Evolutionary conservation across 35 echinoderm and acorn worm species (phyloP).

Genomic region (Ophiothrix spiculata): DNA sequence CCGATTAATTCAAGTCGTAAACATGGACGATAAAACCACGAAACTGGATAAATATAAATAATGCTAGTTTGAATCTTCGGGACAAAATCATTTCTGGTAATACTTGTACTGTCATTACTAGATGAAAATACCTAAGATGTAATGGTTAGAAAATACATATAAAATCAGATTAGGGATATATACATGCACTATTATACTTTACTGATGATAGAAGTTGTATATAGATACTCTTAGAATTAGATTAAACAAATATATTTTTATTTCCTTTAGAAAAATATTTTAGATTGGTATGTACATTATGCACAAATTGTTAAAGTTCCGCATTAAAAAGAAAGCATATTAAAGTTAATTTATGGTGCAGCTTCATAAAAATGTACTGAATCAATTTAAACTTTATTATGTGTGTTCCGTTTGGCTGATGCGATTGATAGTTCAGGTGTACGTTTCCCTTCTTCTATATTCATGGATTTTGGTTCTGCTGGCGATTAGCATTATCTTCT

Average conservation of each 20-base stretch:
- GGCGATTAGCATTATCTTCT: no score
- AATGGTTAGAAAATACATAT: not conserved
- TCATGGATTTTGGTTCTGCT: no score
- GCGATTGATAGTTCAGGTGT: no score
- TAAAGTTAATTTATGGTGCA: no score
- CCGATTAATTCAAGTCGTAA: not conserved
- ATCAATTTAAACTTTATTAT: no score
- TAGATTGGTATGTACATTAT: not conserved
- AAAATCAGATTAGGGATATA: not conserved
- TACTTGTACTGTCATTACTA: not conserved
- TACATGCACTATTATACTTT: not conserved
- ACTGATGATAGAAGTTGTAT: not conserved
- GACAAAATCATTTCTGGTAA: not conserved
- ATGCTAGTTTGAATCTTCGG: not conserved
- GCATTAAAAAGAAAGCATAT: no score
- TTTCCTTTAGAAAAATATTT: not conserved
- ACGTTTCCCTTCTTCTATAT: no score
- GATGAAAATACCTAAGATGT: not conserved
- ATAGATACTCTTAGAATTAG: not conserved
- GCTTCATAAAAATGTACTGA: no score
- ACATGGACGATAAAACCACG: not conserved
- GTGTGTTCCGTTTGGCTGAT: no score
- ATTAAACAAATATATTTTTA: not conserved
- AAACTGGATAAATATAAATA: not conserved
- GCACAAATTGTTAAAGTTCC: not conserved